Conservation (phyloP, 2,113 vertebrate genomes). For the Solea senegalensis region DNA sequence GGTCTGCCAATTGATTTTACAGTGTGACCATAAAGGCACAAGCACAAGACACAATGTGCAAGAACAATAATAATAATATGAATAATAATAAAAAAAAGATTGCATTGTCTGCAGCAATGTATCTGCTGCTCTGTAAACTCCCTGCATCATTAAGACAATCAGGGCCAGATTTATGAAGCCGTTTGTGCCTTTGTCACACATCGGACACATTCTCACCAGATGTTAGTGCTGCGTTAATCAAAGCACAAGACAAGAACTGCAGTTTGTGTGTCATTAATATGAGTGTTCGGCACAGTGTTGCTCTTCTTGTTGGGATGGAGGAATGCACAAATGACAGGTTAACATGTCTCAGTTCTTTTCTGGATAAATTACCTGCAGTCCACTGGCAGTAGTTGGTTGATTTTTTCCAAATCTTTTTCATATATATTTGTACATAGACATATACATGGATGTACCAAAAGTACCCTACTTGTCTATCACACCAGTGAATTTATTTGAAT, state of each 20-base stretch:
- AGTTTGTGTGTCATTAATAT: not conserved
- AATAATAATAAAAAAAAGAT: no score
- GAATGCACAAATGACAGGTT: no score
- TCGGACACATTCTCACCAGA: not conserved
- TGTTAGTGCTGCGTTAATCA: not conserved
- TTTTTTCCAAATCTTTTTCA: no score
- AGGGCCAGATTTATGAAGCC: constrained; percentile 14
- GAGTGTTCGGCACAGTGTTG: not conserved
- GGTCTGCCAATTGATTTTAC: not conserved
- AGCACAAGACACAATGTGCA: constrained; percentile 7
- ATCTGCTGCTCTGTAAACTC: not conserved
- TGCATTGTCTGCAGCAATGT: not conserved
- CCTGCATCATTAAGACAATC: constrained; percentile 4
- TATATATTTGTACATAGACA: no score
- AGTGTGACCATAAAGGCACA: not conserved
- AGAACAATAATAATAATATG: not conserved
- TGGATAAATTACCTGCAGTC: no score
- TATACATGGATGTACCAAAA: no score
- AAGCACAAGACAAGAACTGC: not conserved
- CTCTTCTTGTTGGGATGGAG: not conserved
- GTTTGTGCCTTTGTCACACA: not conserved
- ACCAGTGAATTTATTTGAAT: no score
- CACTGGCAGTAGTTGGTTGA: no score
- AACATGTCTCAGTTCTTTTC: no score
- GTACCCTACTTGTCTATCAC: no score